A percentile compares a stretch with the other conserved stretches of the same genome.
Conservation (phyloP, 1,140 invertebrate species). For the Sycophila sp. region DNA sequence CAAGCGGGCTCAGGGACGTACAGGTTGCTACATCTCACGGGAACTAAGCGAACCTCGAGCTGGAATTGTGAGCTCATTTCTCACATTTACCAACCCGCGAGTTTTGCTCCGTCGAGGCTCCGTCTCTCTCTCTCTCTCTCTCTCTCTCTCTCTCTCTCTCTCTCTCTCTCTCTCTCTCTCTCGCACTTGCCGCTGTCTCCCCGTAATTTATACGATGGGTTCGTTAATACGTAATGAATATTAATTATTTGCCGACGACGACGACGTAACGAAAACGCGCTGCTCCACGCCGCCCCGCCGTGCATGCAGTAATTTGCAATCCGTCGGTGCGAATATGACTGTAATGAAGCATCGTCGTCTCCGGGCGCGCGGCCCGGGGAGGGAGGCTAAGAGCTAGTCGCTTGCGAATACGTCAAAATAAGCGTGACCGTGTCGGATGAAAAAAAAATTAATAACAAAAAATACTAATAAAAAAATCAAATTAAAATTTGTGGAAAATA, state of each 20-base stretch:
- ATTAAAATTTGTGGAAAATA: background rate
- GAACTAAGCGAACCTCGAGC: constrained; percentile 40
- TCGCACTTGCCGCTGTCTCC: constrained; percentile 42
- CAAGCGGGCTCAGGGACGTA: constrained; percentile 36
- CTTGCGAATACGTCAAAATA: background rate
- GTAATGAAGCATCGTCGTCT: constrained; percentile 24
- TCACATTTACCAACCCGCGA: constrained; percentile 28
- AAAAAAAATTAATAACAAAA: constrained; percentile 1
- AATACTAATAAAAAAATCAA: background rate
- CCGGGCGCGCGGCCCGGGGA: constrained; percentile 19
- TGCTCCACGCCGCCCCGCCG: constrained; percentile 37
- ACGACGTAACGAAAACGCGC: constrained; percentile 36
- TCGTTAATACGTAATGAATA: constrained; percentile 66
- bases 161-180: background rate
- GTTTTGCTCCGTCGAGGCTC: background rate
- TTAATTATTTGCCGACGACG: constrained; percentile 63
- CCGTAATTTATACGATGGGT: constrained; percentile 62
- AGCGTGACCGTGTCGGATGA: no score
- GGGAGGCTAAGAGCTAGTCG: no score
- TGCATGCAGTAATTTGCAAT: constrained; percentile 63
- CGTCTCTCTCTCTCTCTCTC: constrained; percentile 47
- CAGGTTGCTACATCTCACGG: constrained; percentile 59
- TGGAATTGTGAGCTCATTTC: constrained; percentile 10
- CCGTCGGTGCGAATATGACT: constrained; percentile 46
- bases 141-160: constrained; percentile 35